Evolutionary conservation across 1,140 invertebrate species (phyloP).

Genomic region (Branchinecta lindahli): DNA sequence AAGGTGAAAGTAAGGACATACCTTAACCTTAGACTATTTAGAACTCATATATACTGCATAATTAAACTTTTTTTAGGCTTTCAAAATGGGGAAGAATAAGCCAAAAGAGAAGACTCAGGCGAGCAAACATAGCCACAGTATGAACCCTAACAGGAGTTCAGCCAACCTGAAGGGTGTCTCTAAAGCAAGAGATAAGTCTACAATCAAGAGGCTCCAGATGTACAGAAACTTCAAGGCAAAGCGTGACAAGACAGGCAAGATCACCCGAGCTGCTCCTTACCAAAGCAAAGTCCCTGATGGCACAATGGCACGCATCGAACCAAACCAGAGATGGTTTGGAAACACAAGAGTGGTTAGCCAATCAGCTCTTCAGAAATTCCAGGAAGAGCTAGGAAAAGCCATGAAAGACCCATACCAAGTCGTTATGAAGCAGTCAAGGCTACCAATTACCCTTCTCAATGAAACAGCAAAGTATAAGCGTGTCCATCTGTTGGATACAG

Average conservation of each 20-base stretch:
- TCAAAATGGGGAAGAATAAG: not conserved
- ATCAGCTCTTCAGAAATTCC: slow-evolving; percentile 87
- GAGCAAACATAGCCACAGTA: slow-evolving; percentile 45
- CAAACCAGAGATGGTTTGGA: slow-evolving; percentile 96
- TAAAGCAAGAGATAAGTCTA: slow-evolving; percentile 70
- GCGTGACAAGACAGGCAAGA: slow-evolving; percentile 76
- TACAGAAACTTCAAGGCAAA: slow-evolving; percentile 94
- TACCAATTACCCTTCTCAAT: slow-evolving; percentile 86
- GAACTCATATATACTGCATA: no score
- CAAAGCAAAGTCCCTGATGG: slow-evolving; percentile 78
- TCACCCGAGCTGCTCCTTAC: slow-evolving; percentile 83
- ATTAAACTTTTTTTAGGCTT: not conserved
- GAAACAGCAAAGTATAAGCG: slow-evolving; percentile 77
- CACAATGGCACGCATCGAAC: slow-evolving; percentile 81
- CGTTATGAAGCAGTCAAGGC: slow-evolving; percentile 85
- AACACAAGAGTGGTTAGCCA: slow-evolving; percentile 78
- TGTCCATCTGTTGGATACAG: slow-evolving; percentile 88
- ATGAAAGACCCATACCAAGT: slow-evolving; percentile 94
- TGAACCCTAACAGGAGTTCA: slow-evolving; percentile 65
- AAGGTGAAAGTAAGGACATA: no score
- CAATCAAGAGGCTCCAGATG: slow-evolving; percentile 92
- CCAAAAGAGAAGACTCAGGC: not conserved
- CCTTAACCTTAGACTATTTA: no score
- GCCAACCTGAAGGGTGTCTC: slow-evolving; percentile 66
- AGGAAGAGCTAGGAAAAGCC: slow-evolving; percentile 84